Percentiles rank a stretch among this genome's conserved stretches.
These are phyloP conservation scores for Caiman crocodilus DNA, from an alignment of 2,797 vertebrate species.

Conservation along the genomic window DNA sequence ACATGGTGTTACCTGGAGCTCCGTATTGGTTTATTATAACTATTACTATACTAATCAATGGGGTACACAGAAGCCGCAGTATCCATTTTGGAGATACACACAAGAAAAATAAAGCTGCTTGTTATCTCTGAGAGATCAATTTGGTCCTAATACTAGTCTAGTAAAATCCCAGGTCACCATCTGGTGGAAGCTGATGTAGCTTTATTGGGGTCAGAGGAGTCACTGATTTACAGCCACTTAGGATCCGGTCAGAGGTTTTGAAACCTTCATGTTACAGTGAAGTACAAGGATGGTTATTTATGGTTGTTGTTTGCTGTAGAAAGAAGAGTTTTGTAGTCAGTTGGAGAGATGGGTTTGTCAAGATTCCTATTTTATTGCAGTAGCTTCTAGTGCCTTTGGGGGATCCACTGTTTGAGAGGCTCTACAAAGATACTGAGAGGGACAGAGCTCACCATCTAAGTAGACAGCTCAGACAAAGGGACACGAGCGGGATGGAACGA, in stretches of 20 bases:
- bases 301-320: constrained; percentile 60
- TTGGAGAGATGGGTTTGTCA: constrained; percentile 56
- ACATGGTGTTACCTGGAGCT: background rate
- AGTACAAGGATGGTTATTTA: constrained; percentile 51
- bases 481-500: background rate
- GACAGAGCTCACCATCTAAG: background rate
- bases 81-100: background rate
- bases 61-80: background rate
- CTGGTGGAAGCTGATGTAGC: constrained; percentile 21
- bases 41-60: background rate
- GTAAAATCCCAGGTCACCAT: constrained; percentile 63
- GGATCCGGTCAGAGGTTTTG: constrained; percentile 12
- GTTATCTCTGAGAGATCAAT: constrained; percentile 42
- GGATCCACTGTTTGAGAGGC: constrained; percentile 32
- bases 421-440: constrained; percentile 41
- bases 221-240: background rate
- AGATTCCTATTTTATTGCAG: constrained; percentile 42
- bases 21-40: background rate
- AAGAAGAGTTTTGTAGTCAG: constrained; percentile 53
- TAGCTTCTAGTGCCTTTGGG: constrained; percentile 46
- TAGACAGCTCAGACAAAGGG: background rate
- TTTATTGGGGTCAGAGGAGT: constrained; percentile 13
- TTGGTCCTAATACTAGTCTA: constrained; percentile 58
- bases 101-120: constrained; percentile 20
- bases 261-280: constrained; percentile 36